Percentiles rank a stretch among this genome's conserved stretches.
Evolutionary conservation across 2,113 vertebrate genomes (phyloP).

Genomic region (Spea bombifrons): DNA sequence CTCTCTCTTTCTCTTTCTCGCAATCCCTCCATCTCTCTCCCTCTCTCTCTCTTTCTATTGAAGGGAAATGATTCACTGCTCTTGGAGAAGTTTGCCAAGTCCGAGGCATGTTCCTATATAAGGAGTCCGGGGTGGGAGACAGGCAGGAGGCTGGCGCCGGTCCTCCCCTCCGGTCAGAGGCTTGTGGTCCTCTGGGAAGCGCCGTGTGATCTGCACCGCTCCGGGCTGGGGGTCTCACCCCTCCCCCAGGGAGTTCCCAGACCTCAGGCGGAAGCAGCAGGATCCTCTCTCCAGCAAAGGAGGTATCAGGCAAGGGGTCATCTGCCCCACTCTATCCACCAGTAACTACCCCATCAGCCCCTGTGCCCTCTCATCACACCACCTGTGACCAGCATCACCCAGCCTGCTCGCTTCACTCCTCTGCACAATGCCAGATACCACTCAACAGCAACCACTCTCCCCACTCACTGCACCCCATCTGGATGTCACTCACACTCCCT

Average conservation of each 20-base stretch:
- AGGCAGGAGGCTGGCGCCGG: slow-evolving; percentile 15
- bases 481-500: background rate
- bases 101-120: slow-evolving; percentile 41
- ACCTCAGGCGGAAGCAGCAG: slow-evolving; percentile 39
- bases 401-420: background rate
- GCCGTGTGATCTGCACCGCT: slow-evolving; percentile 38
- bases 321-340: slow-evolving; percentile 11
- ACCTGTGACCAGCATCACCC: slow-evolving; percentile 1
- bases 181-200: slow-evolving; percentile 38
- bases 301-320: slow-evolving; percentile 42
- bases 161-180: slow-evolving; percentile 39
- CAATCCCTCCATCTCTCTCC: background rate
- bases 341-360: background rate
- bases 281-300: slow-evolving; percentile 42
- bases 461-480: background rate
- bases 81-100: slow-evolving; percentile 40
- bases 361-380: background rate
- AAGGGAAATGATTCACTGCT: slow-evolving; percentile 42
- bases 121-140: slow-evolving; percentile 33
- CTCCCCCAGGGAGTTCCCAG: slow-evolving; percentile 45
- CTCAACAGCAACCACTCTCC: background rate
- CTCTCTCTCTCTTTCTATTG: background rate
- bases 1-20: no score
- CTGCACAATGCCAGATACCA: background rate
- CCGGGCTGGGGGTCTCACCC: slow-evolving; percentile 43